Evolutionary conservation across 1,140 invertebrate genomes (phyloP), one percentile per base, ranked within the genome.

Genomic region (Drosophila aff.): DNA sequence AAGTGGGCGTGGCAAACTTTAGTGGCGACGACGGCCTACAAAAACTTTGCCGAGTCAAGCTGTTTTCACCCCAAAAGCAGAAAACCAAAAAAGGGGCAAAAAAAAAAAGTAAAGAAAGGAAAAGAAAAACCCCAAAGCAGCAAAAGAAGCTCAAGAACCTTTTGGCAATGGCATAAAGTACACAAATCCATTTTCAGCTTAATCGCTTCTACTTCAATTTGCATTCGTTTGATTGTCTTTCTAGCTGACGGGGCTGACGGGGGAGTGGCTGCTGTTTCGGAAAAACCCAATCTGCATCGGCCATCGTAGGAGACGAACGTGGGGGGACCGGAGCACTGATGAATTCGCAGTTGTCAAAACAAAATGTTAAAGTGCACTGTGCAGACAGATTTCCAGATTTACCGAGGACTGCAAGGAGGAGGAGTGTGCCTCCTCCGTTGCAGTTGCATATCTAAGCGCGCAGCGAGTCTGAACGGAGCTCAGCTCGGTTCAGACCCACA

Each of bases 201-300:
- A 79, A 79, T 79, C 77, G 76, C 77, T 79, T 79, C 77, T 79
- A 79, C 77, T 79, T 79, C 77, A 79, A 79, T 79, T 79, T 79
- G 77, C 77, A 79, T 79, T 79, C 77, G 77, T 79, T 79, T 79
- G 77, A 79, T 79, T 79, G 77, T 79, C 77, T 79, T 79, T 73
- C 77, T 55, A 16, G 33, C 26, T 33, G 53, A 60, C 13, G 23
- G 13, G 41, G 38, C 7, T 4, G 10, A 44, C 1, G 53, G 33
- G 4, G 33, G 33, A 2, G 10, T 4, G 44, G 7, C 4, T 67
- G 38, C 21, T 28, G 31, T 38, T 36, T 50, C 33, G 47, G 62
- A 26, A 43, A 53, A 67, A 46, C 63, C 63, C 67, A 69, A 69
- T 69, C 67, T 69, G 38, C 64, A 64, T 28, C 38, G 62, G 43